Evolutionary conservation across 1,140 invertebrate genomes (phyloP), one percentile per base, ranked within the genome.

Genomic region (Drosophila mayri): DNA sequence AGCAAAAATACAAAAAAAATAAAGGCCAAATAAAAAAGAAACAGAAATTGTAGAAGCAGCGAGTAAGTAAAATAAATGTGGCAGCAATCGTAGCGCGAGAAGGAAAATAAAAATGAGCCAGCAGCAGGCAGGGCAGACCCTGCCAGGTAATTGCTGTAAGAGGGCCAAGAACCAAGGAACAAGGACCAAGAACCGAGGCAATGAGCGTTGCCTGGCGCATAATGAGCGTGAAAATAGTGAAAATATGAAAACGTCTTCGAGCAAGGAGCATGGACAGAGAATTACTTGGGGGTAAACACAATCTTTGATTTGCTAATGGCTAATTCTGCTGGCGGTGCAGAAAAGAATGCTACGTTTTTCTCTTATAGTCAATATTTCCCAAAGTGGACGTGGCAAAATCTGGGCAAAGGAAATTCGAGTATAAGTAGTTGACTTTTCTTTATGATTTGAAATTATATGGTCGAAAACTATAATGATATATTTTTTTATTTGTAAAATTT

Each of bases 171-270:
- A 40, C 50, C 55, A 32, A 54, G 32, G 8, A 20, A n/a, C 47
- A 30, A 76, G 71, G 67, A 72, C 63, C 59, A 65, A 40, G 11
- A 40, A 28, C 38, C 49, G 41, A 28, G 65, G 64, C 75, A 78
- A 63, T 71, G 58, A 68, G 76, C 57, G 63, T 63, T 60, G 71
- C 35, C 83, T 43, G 68, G 83, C 79, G 84, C 79, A 88, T 88
- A 87, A 87, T 87, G 84, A 87, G 83, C 84, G 84, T 86, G 84
- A 88, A 87, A 87, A 87, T 88, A 84, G 80, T 80, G 80, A 74
- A 76, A 87, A 87, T 80, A 87, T 88, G 67, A 87, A 82, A 88
- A 70, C 62, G 65, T 67, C 83, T 76, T 71, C 40, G 40, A 28
- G 44, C 49, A 28, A 44, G 30, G 16, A 35, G 28, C 18, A 55